Base-by-base conservation (phyloP, 2,113 vertebrate genomes). In the Anolis carolinensis region DNA sequence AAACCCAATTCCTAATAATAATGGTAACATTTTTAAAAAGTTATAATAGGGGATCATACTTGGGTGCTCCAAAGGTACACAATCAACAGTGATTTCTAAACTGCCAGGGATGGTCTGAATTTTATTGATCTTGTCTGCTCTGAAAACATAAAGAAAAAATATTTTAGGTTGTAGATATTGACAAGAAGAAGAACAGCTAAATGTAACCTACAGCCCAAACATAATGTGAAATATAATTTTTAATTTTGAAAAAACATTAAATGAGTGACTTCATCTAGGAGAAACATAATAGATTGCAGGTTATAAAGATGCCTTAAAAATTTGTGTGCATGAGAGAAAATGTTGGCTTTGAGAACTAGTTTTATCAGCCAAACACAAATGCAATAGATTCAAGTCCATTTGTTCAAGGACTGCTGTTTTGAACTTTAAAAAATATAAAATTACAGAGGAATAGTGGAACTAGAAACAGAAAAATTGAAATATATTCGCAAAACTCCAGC, bases 111-210 rank as follows among this genome's bases (percentile, higher is more conserved):
- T 98, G 75, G 95, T 98, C 95, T 99, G 99, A 85, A 97, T 96
- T 95, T 99, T 99, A 95, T 97, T 98, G 79, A 97, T 97, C 94
- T 99, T 98, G 95, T 99, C 99, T 89, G 97, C 97, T 93, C 99
- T 99, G 95, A 79, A 95, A 94, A 55, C 68, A 93, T n/a, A n/a
- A 93, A 71, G 93, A 93, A 16, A 89, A 50, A 93, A 75, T 7
- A 82, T 63, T 88, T 94, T 0, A 86, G 71, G 70, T 86, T 67
- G 83, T 48, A n/a, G 70, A 36, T 82, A 90, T 39, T 27, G 9
- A 73, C 84, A 87, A 25, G 80, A 23, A 36, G 77, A 87, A 18
- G 81, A 23, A 48, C 10, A 36, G 4, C 84, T 32, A 25, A 0
- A 71, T 7, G 0, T 72, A 89, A 32, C 14, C 85, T 0, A 84